phyloP scores from a whole-genome alignment of 2,113 vertebrate genomes.

The Drymodes brunneopygia region DNA sequence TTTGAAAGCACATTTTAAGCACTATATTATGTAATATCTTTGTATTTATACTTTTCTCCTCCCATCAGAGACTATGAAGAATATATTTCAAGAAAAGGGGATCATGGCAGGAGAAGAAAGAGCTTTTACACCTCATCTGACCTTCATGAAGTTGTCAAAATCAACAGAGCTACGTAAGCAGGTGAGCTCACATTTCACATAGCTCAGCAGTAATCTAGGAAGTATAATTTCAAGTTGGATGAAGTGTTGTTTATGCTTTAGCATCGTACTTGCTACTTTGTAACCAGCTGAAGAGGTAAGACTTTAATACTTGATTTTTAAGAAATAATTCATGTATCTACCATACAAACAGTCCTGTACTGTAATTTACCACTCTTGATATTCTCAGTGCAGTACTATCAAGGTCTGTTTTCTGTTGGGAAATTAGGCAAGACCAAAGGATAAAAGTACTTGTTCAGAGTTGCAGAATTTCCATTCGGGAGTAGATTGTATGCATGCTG shows the following conservation, averaged over 20 bases:
- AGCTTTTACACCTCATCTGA: slow-evolving; percentile 90
- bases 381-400: not conserved
- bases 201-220: not conserved
- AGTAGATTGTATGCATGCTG: not conserved
- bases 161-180: slow-evolving; percentile 79
- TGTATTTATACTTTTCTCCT: slow-evolving; percentile 18
- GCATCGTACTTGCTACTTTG: not conserved
- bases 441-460: not conserved
- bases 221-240: not conserved
- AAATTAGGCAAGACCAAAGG: not conserved
- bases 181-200: slow-evolving; percentile 67
- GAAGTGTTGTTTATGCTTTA: not conserved
- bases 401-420: not conserved
- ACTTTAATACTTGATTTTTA: not conserved
- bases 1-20: not conserved
- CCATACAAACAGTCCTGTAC: not conserved
- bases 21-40: not conserved
- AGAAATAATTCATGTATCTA: not conserved
- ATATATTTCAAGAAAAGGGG: slow-evolving; percentile 84
- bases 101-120: slow-evolving; percentile 76
- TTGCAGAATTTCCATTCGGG: not conserved
- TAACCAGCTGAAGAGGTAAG: not conserved
- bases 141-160: slow-evolving; percentile 94
- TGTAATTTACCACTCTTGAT: not conserved
- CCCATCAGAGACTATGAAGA: slow-evolving; percentile 76